These are phyloP conservation scores for Alca torda DNA, from an alignment of 2,797 vertebrate species.

Conservation along the genomic window DNA sequence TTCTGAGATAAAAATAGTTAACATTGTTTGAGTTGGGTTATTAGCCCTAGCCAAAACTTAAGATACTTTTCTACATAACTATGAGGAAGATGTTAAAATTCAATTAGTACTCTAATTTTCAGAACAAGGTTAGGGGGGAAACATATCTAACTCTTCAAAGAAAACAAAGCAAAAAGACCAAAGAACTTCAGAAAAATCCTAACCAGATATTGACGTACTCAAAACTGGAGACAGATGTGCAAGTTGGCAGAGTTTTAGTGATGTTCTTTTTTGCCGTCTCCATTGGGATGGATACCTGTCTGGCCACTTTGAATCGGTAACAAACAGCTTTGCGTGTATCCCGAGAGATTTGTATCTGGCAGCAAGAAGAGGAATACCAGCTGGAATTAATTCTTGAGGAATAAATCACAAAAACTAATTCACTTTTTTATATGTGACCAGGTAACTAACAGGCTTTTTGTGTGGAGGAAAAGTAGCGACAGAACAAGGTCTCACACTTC, in stretches of 20 bases:
- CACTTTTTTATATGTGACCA: neutral
- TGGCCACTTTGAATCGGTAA: neutral
- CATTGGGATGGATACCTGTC: too few species aligned
- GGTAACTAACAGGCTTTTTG: neutral
- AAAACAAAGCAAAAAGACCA: neutral
- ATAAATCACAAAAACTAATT: neutral
- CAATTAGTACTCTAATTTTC: neutral
- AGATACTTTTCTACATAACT: neutral
- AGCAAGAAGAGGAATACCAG: neutral
- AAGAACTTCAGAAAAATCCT: neutral
- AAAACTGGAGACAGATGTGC: neutral
- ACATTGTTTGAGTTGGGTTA: neutral
- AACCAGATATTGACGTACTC: neutral
- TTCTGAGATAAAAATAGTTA: neutral
- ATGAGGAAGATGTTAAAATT: neutral
- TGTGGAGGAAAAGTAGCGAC: neutral
- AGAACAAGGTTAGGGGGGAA: neutral
- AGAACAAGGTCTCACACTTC: neutral
- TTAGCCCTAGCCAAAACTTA: neutral
- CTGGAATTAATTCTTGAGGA: neutral
- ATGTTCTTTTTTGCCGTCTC: neutral
- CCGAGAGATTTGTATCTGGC: neutral
- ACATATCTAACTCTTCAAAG: neutral
- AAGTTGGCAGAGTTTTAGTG: neutral
- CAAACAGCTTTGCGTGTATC: neutral